A percentile compares a stretch with the other conserved stretches of the same genome.
phyloP scores from a whole-genome alignment of 2,888 invertebrate genomes.

The Prosopocoilus inquinatus region DNA sequence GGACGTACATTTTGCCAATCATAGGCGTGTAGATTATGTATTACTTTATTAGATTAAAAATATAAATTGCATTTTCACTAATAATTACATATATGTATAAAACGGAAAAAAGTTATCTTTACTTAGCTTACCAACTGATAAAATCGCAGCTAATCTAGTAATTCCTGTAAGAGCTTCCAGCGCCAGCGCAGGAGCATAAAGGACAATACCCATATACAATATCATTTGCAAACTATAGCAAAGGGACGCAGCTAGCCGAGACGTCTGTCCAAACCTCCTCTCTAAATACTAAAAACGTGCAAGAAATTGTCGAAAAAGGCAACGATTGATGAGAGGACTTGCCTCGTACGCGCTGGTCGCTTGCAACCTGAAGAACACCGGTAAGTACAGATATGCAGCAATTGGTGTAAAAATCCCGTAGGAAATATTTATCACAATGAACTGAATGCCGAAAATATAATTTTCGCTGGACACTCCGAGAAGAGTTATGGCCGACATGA shows the following conservation, averaged over 20 bases:
- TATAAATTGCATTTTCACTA: too few relatives aligned
- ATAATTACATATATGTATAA: too few relatives aligned
- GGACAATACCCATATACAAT: slow-evolving; percentile 85
- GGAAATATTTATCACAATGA: slow-evolving; percentile 73
- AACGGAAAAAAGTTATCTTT: too few relatives aligned
- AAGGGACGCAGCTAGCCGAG: slow-evolving; percentile 76
- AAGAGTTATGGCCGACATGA: slow-evolving; percentile 87
- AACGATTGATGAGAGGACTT: slow-evolving; percentile 18
- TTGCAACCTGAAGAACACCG: slow-evolving; percentile 81
- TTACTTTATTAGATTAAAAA: too few relatives aligned
- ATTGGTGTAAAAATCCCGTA: slow-evolving; percentile 76
- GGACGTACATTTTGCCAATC: too few relatives aligned
- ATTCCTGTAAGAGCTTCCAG: slow-evolving; percentile 83
- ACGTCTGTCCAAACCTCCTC: slow-evolving; percentile 73
- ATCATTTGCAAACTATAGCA: slow-evolving; percentile 89
- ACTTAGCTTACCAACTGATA: slow-evolving; percentile 46
- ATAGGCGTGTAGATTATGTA: too few relatives aligned
- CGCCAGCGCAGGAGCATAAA: slow-evolving; percentile 92
- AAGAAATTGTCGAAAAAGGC: slow-evolving; percentile 2
- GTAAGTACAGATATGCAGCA: slow-evolving; percentile 73
- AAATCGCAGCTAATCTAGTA: slow-evolving; percentile 67
- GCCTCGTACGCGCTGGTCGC: slow-evolving; percentile 88
- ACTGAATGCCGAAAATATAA: slow-evolving; percentile 80
- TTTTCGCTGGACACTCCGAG: slow-evolving; percentile 88
- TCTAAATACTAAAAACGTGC: slow-evolving; percentile 71